Percentiles rank a stretch among this genome's conserved stretches.
phyloP scores from a whole-genome alignment of 2,113 vertebrate genomes.

The Clarias gariepinus region DNA sequence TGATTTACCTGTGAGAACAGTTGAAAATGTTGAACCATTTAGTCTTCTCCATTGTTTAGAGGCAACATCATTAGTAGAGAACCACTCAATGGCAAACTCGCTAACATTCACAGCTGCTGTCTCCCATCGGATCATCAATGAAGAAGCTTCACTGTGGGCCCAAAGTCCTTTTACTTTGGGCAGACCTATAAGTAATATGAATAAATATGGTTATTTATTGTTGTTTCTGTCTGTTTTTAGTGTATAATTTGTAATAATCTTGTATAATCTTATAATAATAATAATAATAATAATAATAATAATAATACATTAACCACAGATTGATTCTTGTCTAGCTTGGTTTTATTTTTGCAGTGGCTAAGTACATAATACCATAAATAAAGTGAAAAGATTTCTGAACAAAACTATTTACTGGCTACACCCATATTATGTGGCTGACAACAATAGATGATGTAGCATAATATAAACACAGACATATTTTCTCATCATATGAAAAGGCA shows the following conservation, averaged over 20 bases:
- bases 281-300: too few species aligned
- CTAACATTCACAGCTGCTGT: conserved; percentile 20
- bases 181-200: conserved; percentile 46
- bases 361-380: not conserved
- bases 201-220: not conserved
- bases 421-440: not conserved
- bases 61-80: not conserved
- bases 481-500: not conserved
- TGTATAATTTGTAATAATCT: too few species aligned
- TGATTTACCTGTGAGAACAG: conserved; percentile 54
- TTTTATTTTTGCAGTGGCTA: not conserved
- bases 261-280: not conserved
- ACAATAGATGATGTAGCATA: not conserved
- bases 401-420: not conserved
- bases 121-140: conserved; percentile 60
- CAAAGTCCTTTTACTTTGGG: conserved; percentile 58
- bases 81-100: conserved; percentile 57
- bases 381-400: not conserved
- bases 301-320: not conserved
- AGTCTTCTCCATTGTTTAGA: conserved; percentile 47
- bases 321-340: not conserved
- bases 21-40: conserved; percentile 10
- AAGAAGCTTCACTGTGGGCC: conserved; percentile 24
- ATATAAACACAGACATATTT: not conserved
- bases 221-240: not conserved